A percentile compares a stretch with the other conserved stretches of the same genome.
Conservation (phyloP, 1,140 invertebrate genomes). For the Drosophila hydei region DNA sequence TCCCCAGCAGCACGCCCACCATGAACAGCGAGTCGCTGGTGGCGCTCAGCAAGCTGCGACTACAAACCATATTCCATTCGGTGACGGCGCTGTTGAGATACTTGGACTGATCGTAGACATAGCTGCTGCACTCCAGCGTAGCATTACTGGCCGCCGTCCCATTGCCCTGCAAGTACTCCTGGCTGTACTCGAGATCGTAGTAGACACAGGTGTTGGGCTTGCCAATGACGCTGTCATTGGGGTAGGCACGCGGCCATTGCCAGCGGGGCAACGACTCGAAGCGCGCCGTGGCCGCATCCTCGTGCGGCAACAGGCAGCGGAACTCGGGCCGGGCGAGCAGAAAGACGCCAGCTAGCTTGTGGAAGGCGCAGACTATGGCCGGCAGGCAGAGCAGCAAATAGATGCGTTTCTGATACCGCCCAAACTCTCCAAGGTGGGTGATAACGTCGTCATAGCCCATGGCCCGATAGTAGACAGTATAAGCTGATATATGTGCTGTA, state of each 20-base stretch:
- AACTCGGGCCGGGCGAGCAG: slow-evolving; percentile 87
- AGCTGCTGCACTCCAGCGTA: slow-evolving; percentile 85
- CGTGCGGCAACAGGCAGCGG: slow-evolving; percentile 87
- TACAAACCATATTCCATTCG: slow-evolving; percentile 91
- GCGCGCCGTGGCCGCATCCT: slow-evolving; percentile 84
- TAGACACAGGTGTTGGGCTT: slow-evolving; percentile 85
- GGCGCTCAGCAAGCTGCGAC: slow-evolving; percentile 87
- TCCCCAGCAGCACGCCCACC: slow-evolving; percentile 92
- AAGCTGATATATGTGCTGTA: too few relatives aligned
- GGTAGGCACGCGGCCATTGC: slow-evolving; percentile 85
- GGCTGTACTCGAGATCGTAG: slow-evolving; percentile 81
- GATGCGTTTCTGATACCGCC: slow-evolving; percentile 89
- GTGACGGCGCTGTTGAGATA: slow-evolving; percentile 87
- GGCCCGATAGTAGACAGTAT: slow-evolving; percentile 11
- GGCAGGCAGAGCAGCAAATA: slow-evolving; percentile 90
- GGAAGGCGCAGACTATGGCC: slow-evolving; percentile 90
- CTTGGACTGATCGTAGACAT: slow-evolving; percentile 86
- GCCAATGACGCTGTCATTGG: slow-evolving; percentile 84
- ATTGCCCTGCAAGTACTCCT: slow-evolving; percentile 71
- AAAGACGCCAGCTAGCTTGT: slow-evolving; percentile 91
- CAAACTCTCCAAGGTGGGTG: slow-evolving; percentile 89
- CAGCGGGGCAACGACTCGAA: slow-evolving; percentile 84
- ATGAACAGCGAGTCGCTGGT: slow-evolving; percentile 92
- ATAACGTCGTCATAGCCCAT: slow-evolving; percentile 92
- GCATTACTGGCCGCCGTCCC: slow-evolving; percentile 37